phyloP scores from a whole-genome alignment of 2,888 invertebrate genomes.

The Rhagium mordax region DNA sequence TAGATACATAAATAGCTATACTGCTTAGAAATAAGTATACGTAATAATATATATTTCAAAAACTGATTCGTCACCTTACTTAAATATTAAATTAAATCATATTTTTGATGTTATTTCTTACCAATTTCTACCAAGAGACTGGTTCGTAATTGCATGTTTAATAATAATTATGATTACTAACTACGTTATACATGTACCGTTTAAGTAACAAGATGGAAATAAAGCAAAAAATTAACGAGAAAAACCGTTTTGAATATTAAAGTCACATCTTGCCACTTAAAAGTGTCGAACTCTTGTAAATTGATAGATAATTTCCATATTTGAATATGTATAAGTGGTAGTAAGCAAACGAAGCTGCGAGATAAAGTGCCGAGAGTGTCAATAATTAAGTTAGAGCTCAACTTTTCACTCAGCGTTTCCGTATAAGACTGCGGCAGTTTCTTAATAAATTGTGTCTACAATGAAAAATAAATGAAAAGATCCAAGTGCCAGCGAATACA shows the following conservation, averaged over 20 bases:
- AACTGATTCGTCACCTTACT: too few relatives aligned
- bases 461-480: slow-evolving; percentile 55
- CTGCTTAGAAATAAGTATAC: too few relatives aligned
- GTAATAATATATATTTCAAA: too few relatives aligned
- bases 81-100: too few relatives aligned
- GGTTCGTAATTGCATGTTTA: too few relatives aligned
- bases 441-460: slow-evolving; percentile 59
- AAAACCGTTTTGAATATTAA: slow-evolving; percentile 41
- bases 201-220: not conserved
- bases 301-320: slow-evolving; percentile 56
- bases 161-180: not conserved
- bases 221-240: not conserved
- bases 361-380: slow-evolving; percentile 50
- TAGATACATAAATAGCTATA: too few relatives aligned
- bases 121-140: too few relatives aligned
- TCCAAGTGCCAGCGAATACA: slow-evolving; percentile 55
- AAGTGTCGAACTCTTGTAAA: slow-evolving; percentile 55
- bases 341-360: slow-evolving; percentile 48
- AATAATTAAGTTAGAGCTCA: slow-evolving; percentile 57
- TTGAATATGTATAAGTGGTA: slow-evolving; percentile 57
- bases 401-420: slow-evolving; percentile 57
- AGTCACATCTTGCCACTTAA: slow-evolving; percentile 46
- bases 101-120: too few relatives aligned
- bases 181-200: not conserved
- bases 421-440: slow-evolving; percentile 29